Evolutionary conservation across 2,113 vertebrate genomes (phyloP).

Genomic region (Lepus americanus): DNA sequence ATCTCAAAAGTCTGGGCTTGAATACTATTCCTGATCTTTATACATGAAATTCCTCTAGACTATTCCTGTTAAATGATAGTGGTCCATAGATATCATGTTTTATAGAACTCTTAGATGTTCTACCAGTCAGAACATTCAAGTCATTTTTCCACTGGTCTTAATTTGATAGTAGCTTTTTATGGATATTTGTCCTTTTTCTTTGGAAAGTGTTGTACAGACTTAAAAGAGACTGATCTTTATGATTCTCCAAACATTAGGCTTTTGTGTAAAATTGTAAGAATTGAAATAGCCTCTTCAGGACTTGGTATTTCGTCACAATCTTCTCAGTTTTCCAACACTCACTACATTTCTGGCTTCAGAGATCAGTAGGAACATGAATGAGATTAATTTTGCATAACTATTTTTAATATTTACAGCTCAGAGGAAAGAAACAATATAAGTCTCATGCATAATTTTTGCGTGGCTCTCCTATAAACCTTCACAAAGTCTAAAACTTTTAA

Average conservation of each 20-base stretch:
- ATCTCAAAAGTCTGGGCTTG: not conserved
- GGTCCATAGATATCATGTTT: not conserved
- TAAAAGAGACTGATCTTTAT: conserved; percentile 12
- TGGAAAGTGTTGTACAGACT: not conserved
- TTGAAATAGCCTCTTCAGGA: conserved; percentile 47
- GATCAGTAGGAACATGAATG: conserved; percentile 11
- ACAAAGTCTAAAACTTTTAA: conserved; percentile 6
- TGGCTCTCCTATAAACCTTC: not conserved
- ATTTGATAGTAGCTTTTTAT: conserved; percentile 1
- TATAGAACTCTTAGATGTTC: not conserved
- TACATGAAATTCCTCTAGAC: not conserved
- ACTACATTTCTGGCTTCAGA: conserved; percentile 36
- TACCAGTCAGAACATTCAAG: not conserved
- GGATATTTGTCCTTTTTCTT: not conserved
- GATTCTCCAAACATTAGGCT: not conserved
- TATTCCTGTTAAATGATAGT: not conserved
- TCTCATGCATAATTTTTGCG: not conserved
- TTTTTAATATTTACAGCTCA: not conserved
- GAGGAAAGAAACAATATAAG: conserved; percentile 58
- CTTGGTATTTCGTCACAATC: conserved; percentile 34
- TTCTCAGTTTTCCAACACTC: conserved; percentile 40
- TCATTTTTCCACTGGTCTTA: not conserved
- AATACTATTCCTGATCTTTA: not conserved
- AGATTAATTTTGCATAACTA: conserved; percentile 20
- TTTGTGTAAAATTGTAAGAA: conserved; percentile 43